Conservation (phyloP, 2,888 invertebrate species). For the Orthosia cruda region DNA sequence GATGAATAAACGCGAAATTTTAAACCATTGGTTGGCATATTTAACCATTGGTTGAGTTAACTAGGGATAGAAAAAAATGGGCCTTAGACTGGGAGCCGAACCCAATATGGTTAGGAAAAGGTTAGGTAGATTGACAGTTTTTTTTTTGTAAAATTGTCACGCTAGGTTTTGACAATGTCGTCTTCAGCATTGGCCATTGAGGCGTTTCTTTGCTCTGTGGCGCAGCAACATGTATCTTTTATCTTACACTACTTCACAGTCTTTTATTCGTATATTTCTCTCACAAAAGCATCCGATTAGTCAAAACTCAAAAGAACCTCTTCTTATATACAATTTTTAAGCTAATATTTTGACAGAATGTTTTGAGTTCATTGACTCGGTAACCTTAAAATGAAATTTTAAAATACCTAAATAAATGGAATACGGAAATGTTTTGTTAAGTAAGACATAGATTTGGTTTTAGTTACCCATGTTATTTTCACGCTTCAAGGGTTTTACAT, state of each 20-base stretch:
- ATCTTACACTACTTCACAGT: constrained; percentile 11
- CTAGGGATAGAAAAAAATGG: no score
- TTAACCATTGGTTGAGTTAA: no score
- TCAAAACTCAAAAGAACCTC: constrained; percentile 15
- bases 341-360: constrained; percentile 3
- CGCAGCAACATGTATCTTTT: not conserved
- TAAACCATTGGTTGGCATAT: no score
- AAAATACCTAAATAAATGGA: constrained; percentile 3
- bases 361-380: constrained; percentile 31
- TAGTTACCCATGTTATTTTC: constrained; percentile 26
- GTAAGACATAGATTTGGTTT: constrained; percentile 35
- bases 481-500: constrained; percentile 38
- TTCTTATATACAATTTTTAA: no score
- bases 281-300: constrained; percentile 20
- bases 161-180: no score
- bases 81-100: no score
- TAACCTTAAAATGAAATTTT: constrained; percentile 8
- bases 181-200: not conserved
- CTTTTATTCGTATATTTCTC: constrained; percentile 20
- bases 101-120: no score
- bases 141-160: no score
- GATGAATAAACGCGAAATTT: no score
- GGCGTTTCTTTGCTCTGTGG: not conserved
- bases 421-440: constrained; percentile 50
- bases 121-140: no score